Evolutionary conservation across 2,797 vertebrate species (phyloP).

Genomic region (Enoplosus armatus): DNA sequence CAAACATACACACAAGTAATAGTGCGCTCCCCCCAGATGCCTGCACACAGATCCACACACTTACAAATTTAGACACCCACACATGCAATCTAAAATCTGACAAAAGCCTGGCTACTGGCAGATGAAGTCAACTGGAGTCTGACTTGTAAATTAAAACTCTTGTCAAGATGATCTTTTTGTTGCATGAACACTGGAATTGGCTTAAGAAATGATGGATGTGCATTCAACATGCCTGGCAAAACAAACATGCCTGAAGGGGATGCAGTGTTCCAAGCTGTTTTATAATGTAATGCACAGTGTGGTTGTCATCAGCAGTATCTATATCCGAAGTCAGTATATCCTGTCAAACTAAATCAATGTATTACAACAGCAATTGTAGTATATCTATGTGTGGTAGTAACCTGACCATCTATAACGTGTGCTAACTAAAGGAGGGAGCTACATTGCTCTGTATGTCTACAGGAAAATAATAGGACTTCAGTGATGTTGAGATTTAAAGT

Average conservation of each 20-base stretch:
- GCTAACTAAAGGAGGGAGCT: not conserved
- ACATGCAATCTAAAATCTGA: conserved; percentile 49
- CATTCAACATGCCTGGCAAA: conserved; percentile 38
- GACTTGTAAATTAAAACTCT: conserved; percentile 64
- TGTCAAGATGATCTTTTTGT: conserved; percentile 58
- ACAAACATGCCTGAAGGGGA: conserved; percentile 40
- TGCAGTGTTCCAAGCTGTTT: conserved; percentile 2
- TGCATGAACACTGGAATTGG: conserved; percentile 28
- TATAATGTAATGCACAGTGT: not conserved
- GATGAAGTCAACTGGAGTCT: conserved; percentile 42
- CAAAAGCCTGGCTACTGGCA: conserved; percentile 32
- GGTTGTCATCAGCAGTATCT: conserved; percentile 19
- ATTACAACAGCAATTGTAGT: not conserved
- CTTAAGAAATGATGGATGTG: conserved; percentile 50
- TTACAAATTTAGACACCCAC: conserved; percentile 18
- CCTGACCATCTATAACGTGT: not conserved
- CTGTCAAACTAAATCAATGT: conserved; percentile 21
- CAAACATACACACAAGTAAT: not conserved
- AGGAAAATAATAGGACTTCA: not conserved
- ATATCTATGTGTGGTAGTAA: not conserved
- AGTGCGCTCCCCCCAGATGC: not conserved
- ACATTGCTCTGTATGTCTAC: not conserved
- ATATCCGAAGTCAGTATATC: conserved; percentile 1
- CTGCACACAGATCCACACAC: not conserved
- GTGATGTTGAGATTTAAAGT: not conserved